Evolutionary conservation across 2,113 vertebrate species (phyloP), one percentile per base, ranked within the genome.

Genomic region (Cygnus buccinator): DNA sequence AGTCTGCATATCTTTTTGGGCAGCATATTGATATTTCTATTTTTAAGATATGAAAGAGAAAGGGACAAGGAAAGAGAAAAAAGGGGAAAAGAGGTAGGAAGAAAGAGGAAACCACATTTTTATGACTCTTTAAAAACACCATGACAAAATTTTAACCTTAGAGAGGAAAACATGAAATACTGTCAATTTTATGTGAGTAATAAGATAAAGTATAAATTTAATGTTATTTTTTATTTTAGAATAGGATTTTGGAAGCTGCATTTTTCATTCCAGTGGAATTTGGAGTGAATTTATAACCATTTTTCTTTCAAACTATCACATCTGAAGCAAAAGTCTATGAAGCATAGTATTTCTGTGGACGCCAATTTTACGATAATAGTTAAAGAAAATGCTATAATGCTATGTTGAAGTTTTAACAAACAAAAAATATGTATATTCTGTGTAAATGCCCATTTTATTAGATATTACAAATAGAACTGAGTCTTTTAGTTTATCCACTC

Each of bases 401-500:
- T 71, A 22, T 84, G 57, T 57, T 74, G 72, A 95, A 61, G 65
- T 90, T 95, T 92, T 82, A 92, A 95, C 72, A 92, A 94, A 95
- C 33, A 67, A 83, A 62, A 77, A 83, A 83, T 93, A 83, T 87
- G 63, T 83, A 77, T 80, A 77, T 19, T 87, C 63, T 84, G 26
- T 84, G 76, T 74, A 96, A 90, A 91, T 62, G 37, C 55, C 57
- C 83, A 78, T 59, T 95, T 94, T 95, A 95, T 94, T 94, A 92
- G 93, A 72, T 90, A 93, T 84, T 84, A 87, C 92, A 96, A 84
- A 89, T 76, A 86, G 48, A 79, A 88, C 21, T 63, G 54, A 93
- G 86, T 78, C 1, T 90, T 90, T 94, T 92, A 75, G 54, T 58
- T 95, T 91, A 71, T 90, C 58, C 73, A 87, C 65, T 93, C 76